Percentiles rank a stretch among this genome's conserved stretches.
Conservation (phyloP, 2,113 vertebrate species). For the Xyrauchen texanus region DNA sequence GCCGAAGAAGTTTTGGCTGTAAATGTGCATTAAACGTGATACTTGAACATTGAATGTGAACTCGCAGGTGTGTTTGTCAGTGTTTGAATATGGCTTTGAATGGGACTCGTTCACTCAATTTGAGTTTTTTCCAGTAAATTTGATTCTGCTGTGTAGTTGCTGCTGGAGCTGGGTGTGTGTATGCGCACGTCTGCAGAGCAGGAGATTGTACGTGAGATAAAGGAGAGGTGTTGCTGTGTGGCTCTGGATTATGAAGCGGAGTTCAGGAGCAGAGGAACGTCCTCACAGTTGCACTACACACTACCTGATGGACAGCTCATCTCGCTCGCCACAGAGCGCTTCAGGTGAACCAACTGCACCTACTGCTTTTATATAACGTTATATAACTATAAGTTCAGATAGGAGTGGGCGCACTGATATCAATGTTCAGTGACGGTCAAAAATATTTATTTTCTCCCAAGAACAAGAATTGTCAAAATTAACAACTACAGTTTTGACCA, state of each 20-base stretch:
- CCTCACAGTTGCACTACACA: slow-evolving; percentile 62
- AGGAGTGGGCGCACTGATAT: too few species aligned
- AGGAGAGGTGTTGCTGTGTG: slow-evolving; percentile 74
- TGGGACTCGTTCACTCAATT: too few species aligned
- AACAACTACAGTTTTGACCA: too few species aligned
- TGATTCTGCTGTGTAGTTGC: slow-evolving; percentile 59
- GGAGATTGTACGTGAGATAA: slow-evolving; percentile 78
- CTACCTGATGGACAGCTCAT: slow-evolving; percentile 73
- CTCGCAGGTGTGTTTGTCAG: too few species aligned
- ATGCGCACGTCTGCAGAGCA: slow-evolving; percentile 73
- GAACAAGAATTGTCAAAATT: too few species aligned
- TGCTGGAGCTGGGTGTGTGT: slow-evolving; percentile 72
- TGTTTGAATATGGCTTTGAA: too few species aligned
- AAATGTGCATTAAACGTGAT: too few species aligned
- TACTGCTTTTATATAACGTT: background rate
- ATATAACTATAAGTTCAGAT: background rate
- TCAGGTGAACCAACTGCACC: slow-evolving; percentile 62
- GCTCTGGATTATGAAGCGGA: slow-evolving; percentile 65
- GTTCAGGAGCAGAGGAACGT: slow-evolving; percentile 34
- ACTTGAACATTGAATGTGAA: too few species aligned
- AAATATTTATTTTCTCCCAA: too few species aligned
- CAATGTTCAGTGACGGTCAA: too few species aligned
- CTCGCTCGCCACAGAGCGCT: slow-evolving; percentile 63
- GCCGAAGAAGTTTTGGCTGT: too few species aligned
- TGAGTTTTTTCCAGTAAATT: background rate